Conservation (phyloP, 1,140 invertebrate genomes). For the Drosophila sucinea region DNA sequence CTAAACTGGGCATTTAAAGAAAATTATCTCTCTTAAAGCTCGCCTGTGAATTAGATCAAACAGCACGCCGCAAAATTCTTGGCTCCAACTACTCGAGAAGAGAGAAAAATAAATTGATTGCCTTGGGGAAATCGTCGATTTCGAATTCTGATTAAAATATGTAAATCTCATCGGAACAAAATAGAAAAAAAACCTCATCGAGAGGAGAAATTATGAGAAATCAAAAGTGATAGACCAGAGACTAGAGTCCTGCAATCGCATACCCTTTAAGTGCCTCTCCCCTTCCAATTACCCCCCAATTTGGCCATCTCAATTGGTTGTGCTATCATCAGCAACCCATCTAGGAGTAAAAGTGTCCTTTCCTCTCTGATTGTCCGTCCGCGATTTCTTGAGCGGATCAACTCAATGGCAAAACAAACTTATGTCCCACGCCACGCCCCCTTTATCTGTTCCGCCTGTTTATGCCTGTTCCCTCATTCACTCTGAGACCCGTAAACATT, state of each 20-base stretch:
- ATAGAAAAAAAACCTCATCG: slow-evolving; percentile 18
- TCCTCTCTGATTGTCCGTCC: slow-evolving; percentile 27
- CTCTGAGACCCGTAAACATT: slow-evolving; percentile 50
- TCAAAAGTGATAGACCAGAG: slow-evolving; percentile 46
- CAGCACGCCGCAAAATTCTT: background rate
- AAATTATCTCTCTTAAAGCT: slow-evolving; percentile 20
- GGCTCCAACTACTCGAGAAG: background rate
- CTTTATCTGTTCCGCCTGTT: background rate
- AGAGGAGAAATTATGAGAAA: slow-evolving; percentile 55
- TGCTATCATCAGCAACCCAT: slow-evolving; percentile 46
- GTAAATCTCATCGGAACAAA: slow-evolving; percentile 12
- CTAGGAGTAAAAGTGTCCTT: slow-evolving; percentile 22
- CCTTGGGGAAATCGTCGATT: slow-evolving; percentile 22
- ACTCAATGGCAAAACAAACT: slow-evolving; percentile 52
- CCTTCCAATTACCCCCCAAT: slow-evolving; percentile 18
- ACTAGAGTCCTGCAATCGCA: slow-evolving; percentile 12
- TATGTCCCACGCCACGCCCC: slow-evolving; percentile 1
- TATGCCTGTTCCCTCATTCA: background rate
- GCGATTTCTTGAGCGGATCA: slow-evolving; percentile 55
- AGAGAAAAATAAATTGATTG: slow-evolving; percentile 12
- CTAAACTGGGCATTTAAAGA: slow-evolving; percentile 30
- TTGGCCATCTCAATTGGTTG: slow-evolving; percentile 40
- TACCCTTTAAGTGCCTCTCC: slow-evolving; percentile 20
- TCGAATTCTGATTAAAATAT: slow-evolving; percentile 26
- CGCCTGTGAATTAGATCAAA: slow-evolving; percentile 14